phyloP scores from a whole-genome alignment of 2,113 vertebrate species.

The Platanista minor region DNA sequence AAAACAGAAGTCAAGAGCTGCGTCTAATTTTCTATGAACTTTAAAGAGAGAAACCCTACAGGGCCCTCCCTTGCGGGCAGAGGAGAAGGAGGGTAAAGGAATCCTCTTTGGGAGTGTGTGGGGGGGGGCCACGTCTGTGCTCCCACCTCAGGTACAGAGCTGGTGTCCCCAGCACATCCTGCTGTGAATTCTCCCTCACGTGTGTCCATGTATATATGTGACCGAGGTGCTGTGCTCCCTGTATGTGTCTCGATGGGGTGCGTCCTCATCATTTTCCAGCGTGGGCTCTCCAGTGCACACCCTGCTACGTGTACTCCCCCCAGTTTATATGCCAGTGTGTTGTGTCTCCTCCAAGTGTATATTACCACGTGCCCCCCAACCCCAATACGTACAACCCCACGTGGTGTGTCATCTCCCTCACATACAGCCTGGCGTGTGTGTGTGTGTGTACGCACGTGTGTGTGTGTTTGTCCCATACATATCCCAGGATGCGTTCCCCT shows the following conservation, averaged over 20 bases:
- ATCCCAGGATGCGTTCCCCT: neutral
- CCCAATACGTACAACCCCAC: accelerated
- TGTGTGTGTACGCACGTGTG: too few species aligned
- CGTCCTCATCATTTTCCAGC: neutral
- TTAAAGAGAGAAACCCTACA: neutral
- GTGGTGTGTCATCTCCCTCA: neutral
- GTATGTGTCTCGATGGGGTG: neutral
- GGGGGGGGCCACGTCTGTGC: neutral
- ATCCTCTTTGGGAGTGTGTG: neutral
- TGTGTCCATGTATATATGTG: accelerated
- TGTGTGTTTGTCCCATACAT: neutral
- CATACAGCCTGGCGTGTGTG: neutral
- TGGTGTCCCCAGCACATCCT: neutral
- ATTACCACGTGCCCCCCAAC: neutral
- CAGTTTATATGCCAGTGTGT: accelerated
- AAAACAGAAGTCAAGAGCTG: neutral
- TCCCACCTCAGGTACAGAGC: neutral
- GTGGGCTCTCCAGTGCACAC: too few species aligned
- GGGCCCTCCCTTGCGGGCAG: neutral
- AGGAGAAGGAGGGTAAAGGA: neutral
- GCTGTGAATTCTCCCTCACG: neutral
- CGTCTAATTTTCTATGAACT: constrained; percentile 6
- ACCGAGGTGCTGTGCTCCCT: neutral
- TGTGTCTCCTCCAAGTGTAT: neutral
- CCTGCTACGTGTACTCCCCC: neutral